Evolutionary conservation across 2,797 vertebrate species (phyloP), one percentile per base, ranked within the genome.

Genomic region (Paguma larvata): DNA sequence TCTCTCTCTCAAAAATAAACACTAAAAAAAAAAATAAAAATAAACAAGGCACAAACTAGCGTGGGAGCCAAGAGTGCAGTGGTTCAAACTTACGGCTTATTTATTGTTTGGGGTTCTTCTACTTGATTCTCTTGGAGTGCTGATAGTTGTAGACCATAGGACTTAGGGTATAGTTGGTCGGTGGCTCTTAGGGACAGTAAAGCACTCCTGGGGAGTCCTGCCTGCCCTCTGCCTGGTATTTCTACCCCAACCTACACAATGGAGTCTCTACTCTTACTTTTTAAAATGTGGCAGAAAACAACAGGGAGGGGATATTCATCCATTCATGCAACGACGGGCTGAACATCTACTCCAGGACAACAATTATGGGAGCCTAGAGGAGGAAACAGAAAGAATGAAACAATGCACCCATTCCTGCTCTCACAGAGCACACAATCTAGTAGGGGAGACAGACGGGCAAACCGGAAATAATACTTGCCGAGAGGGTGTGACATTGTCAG

Each of bases 221-320:
- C 46, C 82, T 70, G 15, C 34, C 41, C n/a, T 70, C 19, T 87
- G 7, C 23, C 34, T 88, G 13, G 51, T 82, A 48, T 53, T 89
- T 93, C 10, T 38, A 51, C n/a, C 27, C 53, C 53, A 79, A 65
- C 11, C 38, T 77, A 70, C 15, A 68, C 27, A 87, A 94, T 67
- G 34, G 70, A 80, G 8, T 93, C 41, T 87, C 51, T 85, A 48
- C 4, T 68, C 18, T 15, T 80, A 67, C 34, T 91, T 95, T 95
- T 67, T 30, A 32, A 44, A 93, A 48, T 62, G 46, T 85, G 32
- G n/a, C 73, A 91, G 79, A 89, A 94, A 96, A 56, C 27, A 95
- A 78, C 16, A 34, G 44, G 5, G 15, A 59, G 27, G 6, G 23
- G 23, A 27, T 16, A 59, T 11, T 86, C 67, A 83, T 16, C 78